Conservation (phyloP, 2,888 invertebrate species). For the Drosophila prolongata region DNA sequence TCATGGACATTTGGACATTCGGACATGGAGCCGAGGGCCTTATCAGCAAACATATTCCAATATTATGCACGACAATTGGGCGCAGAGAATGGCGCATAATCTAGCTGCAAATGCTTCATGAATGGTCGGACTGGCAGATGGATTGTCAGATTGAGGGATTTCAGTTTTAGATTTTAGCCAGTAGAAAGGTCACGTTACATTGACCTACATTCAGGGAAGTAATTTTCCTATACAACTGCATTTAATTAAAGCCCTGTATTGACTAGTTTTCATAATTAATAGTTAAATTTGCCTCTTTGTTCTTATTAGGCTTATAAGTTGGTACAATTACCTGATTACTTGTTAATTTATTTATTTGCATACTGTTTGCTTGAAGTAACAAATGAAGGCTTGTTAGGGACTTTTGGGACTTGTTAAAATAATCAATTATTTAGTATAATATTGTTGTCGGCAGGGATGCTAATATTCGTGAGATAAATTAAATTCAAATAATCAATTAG, state of each 20-base stretch:
- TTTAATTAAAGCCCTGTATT: not conserved
- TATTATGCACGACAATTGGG: conserved; percentile 74
- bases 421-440: too few species aligned
- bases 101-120: conserved; percentile 46
- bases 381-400: too few species aligned
- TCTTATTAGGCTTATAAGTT: too few species aligned
- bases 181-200: conserved; percentile 7
- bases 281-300: too few species aligned
- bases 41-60: conserved; percentile 51
- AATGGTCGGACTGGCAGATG: conserved; percentile 44
- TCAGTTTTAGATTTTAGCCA: not conserved
- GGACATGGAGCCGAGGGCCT: conserved; percentile 30
- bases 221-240: not conserved
- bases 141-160: conserved; percentile 24
- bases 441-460: too few species aligned
- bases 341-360: too few species aligned
- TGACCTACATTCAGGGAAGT: conserved; percentile 19
- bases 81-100: conserved; percentile 66
- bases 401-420: too few species aligned
- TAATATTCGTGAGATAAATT: not conserved
- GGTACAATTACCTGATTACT: too few species aligned
- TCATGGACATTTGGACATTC: conserved; percentile 23
- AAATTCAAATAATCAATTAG: not conserved
- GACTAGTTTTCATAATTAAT: too few species aligned
- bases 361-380: too few species aligned